These are phyloP conservation scores for Ibidorhyncha struthersii DNA, from an alignment of 2,113 vertebrate genomes.

Conservation along the genomic window DNA sequence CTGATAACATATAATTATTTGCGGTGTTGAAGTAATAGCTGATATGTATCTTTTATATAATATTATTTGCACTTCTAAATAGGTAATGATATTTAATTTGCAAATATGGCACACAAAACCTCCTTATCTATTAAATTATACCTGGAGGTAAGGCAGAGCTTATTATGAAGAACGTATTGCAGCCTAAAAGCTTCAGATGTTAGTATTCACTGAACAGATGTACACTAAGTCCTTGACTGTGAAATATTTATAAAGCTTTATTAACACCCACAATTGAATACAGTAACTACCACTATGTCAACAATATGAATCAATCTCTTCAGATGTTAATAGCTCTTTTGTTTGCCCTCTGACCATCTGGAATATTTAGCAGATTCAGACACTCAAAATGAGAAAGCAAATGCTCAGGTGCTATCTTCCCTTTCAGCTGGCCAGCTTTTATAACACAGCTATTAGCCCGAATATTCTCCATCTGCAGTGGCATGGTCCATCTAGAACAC, in stretches of 20 bases:
- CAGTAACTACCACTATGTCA: not conserved
- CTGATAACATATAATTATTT: not conserved
- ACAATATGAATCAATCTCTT: not conserved
- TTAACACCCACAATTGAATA: not conserved
- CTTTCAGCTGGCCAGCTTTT: not conserved
- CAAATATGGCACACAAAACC: not conserved
- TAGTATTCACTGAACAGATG: not conserved
- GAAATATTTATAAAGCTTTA: conserved; percentile 9
- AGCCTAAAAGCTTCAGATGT: not conserved
- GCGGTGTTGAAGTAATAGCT: not conserved
- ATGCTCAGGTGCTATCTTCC: not conserved
- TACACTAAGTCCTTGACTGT: not conserved
- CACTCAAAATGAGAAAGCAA: not conserved
- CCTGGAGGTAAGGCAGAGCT: not conserved
- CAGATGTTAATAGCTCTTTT: conserved; percentile 10
- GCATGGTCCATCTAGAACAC: not conserved
- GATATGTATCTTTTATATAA: not conserved
- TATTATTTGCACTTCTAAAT: not conserved
- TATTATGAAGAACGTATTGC: not conserved
- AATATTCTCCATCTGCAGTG: not conserved
- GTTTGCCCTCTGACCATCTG: conserved; percentile 8
- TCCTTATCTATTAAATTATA: not conserved
- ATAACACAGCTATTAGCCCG: not conserved
- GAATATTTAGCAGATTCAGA: not conserved
- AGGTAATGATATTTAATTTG: not conserved